Base-by-base conservation (phyloP, 2,797 vertebrate species). In the Sorex maritimensis region DNA sequence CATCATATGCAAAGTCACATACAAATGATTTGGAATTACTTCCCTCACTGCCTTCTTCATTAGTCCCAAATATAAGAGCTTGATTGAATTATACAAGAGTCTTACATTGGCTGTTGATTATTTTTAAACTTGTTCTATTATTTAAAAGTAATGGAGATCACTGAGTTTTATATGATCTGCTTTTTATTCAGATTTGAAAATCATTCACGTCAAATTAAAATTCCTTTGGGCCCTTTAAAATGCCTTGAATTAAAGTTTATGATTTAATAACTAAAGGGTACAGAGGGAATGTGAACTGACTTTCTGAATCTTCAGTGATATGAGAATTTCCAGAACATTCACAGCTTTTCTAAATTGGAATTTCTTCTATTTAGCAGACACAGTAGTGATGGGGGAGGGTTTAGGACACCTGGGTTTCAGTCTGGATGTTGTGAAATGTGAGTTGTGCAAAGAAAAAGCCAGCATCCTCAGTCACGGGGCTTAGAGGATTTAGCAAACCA, bases 171-270 rank as follows among this genome's bases (percentile, higher is more conserved):
- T 95, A 94, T 85, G 86, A 93, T 88, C 90, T 87, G 82, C 96
- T 97, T 97, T 95, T 96, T 92, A 96, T 95, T 96, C 96, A 93
- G 46, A 94, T 96, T 93, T 94, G 80, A 95, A 96, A 96, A 92
- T 94, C 86, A 95, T 96, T 96, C 95, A 96, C 44, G 73, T 94
- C 87, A 95, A 97, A 96, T 96, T 95, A 97, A 96, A 96, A 96
- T 96, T 96, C 92, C 88, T 96, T 94, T 95, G 94, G 85, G 93
- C 67, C 77, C 88, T 95, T 96, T 95, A 94, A 94, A 94, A 96
- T 94, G 91, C 71, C 58, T 96, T 92, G 88, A 96, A 95, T 96
- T 93, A 96, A 97, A 96, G 91, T 97, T 96, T 96, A 95, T 97
- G 82, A 97, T 96, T 97, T 96, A 95, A 95, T 95, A 97, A 96